A percentile compares a stretch with the other conserved stretches of the same genome.
These are phyloP conservation scores for Raja brachyura DNA, from an alignment of 2,113 vertebrate species.

Conservation along the genomic window DNA sequence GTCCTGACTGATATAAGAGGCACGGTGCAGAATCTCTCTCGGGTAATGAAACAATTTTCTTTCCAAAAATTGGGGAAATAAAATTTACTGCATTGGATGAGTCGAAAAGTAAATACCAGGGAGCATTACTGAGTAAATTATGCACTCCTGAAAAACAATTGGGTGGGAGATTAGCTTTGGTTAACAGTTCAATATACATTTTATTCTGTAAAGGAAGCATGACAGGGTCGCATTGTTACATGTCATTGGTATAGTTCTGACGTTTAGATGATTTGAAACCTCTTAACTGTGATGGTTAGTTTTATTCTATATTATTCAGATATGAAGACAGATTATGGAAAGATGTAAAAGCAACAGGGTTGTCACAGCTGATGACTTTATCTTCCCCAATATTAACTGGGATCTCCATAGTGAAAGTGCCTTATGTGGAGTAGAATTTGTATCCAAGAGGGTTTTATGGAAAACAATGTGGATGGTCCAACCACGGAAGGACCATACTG, in stretches of 20 bases:
- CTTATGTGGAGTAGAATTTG: no score
- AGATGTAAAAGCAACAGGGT: no score
- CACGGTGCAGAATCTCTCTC: conserved; percentile 78
- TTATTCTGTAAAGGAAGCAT: neutral
- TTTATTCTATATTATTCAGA: neutral
- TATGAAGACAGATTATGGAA: no score
- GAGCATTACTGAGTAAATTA: neutral
- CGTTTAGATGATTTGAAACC: neutral
- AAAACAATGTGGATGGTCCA: no score
- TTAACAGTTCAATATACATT: neutral
- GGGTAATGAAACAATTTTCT: conserved; percentile 58
- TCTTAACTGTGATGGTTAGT: neutral
- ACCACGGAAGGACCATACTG: no score
- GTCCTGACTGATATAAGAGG: conserved; percentile 86
- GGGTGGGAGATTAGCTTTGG: neutral
- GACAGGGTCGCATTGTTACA: neutral
- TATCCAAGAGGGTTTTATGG: no score
- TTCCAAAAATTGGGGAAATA: neutral
- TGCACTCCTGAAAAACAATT: neutral
- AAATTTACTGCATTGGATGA: neutral
- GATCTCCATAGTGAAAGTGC: no score
- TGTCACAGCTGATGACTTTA: no score
- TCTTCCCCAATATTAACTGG: no score
- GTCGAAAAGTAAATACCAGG: neutral
- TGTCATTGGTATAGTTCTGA: neutral